These are phyloP conservation scores for Galerucella nymphaeae DNA, from an alignment of 2,888 invertebrate species.

Conservation along the genomic window DNA sequence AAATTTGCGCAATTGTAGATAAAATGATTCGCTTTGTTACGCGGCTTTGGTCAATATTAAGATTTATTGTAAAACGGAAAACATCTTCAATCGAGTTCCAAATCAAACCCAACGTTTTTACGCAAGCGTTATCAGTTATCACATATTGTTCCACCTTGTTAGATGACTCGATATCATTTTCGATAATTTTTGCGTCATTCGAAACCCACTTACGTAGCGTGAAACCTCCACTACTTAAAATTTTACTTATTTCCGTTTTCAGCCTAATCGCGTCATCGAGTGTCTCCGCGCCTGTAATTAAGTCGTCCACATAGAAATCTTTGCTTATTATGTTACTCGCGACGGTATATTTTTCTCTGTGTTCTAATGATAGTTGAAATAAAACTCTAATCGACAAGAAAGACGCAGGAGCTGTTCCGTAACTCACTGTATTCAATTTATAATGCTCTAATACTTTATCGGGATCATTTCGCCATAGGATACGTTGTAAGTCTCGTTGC, in stretches of 20 bases:
- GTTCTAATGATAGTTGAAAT: not conserved
- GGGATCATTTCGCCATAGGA: not conserved
- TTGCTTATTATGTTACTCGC: not conserved
- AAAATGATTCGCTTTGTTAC: not conserved
- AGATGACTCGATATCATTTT: not conserved
- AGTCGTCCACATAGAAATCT: conserved; percentile 12
- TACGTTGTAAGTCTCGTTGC: not conserved
- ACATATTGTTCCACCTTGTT: not conserved
- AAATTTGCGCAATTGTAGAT: not conserved
- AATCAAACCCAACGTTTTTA: not conserved
- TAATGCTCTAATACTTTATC: not conserved
- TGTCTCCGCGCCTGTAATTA: not conserved
- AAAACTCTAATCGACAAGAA: not conserved
- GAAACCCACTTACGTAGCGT: conserved; percentile 11
- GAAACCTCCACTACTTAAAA: not conserved
- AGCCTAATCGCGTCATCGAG: not conserved
- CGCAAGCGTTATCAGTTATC: not conserved
- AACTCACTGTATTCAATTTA: too few species aligned
- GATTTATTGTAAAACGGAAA: conserved; percentile 1
- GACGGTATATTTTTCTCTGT: not conserved
- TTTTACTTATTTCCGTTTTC: not conserved
- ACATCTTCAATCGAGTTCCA: not conserved
- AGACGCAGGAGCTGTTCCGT: not conserved
- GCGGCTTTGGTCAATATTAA: not conserved
- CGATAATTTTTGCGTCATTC: not conserved